These are phyloP conservation scores for Casuarius casuarius DNA, from an alignment of 2,113 vertebrate genomes.

Conservation along the genomic window DNA sequence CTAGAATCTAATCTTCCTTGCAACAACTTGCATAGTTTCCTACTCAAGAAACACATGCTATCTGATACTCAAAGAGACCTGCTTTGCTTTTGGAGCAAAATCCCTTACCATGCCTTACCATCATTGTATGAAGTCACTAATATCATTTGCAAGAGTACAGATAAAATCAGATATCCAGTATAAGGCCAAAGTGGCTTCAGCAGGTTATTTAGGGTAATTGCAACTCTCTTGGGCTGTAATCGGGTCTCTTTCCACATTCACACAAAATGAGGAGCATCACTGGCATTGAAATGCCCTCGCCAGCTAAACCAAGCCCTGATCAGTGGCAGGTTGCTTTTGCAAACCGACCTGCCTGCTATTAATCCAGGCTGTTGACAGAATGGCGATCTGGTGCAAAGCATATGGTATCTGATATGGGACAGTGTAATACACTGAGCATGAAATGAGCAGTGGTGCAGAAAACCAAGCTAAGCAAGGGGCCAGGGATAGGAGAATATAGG, in stretches of 20 bases:
- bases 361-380: not conserved
- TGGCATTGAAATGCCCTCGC: not conserved
- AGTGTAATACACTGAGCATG: not conserved
- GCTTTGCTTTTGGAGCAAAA: slow-evolving; percentile 18
- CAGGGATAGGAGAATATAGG: accelerated
- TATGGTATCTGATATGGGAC: not conserved
- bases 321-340: not conserved
- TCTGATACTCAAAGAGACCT: not conserved
- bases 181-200: not conserved
- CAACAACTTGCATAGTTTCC: slow-evolving; percentile 50
- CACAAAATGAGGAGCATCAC: not conserved
- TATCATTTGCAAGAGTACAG: not conserved
- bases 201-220: not conserved
- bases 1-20: slow-evolving; percentile 43
- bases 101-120: not conserved
- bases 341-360: not conserved
- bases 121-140: not conserved
- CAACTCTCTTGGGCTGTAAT: not conserved
- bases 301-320: not conserved
- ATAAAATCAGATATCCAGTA: not conserved
- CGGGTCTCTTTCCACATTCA: not conserved
- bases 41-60: slow-evolving; percentile 35
- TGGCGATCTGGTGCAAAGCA: not conserved
- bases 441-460: not conserved
- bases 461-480: not conserved